Evolutionary conservation across 2,113 vertebrate genomes (phyloP).

Genomic region (Heterochromis multidens): DNA sequence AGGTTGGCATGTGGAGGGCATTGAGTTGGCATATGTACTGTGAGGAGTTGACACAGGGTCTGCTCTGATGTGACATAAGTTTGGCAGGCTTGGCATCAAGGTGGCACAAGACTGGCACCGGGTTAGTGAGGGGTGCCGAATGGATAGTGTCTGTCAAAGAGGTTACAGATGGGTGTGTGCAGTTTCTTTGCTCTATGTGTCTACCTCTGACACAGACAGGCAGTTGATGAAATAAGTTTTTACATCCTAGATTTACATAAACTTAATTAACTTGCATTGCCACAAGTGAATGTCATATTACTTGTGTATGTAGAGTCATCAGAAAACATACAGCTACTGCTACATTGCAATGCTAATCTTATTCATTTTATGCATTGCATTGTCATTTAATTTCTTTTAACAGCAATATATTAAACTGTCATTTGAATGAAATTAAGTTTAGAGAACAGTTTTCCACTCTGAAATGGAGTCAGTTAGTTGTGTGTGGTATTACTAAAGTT

Average conservation of each 20-base stretch:
- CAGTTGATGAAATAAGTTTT: not conserved
- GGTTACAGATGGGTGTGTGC: not conserved
- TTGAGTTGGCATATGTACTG: constrained; percentile 59
- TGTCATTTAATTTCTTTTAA: not conserved
- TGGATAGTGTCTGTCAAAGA: constrained; percentile 38
- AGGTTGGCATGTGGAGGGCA: constrained; percentile 65
- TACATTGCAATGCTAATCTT: not conserved
- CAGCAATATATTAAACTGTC: not conserved
- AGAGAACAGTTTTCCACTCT: not conserved
- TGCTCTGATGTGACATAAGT: constrained; percentile 66
- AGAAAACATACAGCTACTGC: not conserved
- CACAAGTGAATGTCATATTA: not conserved
- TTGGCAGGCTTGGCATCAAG: constrained; percentile 67
- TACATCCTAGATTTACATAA: not conserved
- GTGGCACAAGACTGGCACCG: constrained; percentile 61
- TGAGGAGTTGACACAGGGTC: constrained; percentile 62
- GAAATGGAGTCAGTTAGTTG: not conserved
- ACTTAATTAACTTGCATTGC: not conserved
- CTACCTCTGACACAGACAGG: not conserved
- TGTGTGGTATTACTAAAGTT: not conserved
- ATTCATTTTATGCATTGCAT: not conserved
- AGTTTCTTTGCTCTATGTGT: not conserved
- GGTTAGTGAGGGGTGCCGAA: constrained; percentile 54
- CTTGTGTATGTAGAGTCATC: not conserved
- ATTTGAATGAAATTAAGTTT: not conserved